Evolutionary conservation across 2,888 invertebrate genomes (phyloP).

Genomic region (Horisme vitalbata): DNA sequence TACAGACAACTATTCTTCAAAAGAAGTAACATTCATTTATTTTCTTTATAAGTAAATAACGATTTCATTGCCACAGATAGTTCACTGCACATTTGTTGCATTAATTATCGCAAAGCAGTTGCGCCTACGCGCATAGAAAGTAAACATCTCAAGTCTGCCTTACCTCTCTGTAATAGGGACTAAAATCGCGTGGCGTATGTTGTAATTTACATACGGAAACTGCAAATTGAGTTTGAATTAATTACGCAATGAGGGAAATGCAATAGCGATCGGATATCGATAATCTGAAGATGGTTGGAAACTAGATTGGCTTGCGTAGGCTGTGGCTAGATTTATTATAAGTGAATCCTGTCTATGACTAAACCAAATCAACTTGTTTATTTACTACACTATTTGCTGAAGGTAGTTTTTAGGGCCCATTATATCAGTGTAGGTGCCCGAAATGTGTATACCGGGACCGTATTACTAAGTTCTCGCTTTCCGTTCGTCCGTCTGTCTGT

Average conservation of each 20-base stretch:
- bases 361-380: too few relatives aligned
- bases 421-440: too few relatives aligned
- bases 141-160: conserved; percentile 6
- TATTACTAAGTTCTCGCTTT: too few relatives aligned
- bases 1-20: too few relatives aligned
- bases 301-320: conserved; percentile 7
- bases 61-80: conserved; percentile 10
- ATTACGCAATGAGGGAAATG: conserved; percentile 19
- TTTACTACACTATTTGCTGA: too few relatives aligned
- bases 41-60: not conserved
- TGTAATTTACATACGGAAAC: conserved; percentile 25
- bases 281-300: conserved; percentile 13
- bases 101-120: conserved; percentile 29
- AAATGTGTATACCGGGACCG: too few relatives aligned
- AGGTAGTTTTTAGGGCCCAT: too few relatives aligned
- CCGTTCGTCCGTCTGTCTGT: too few relatives aligned
- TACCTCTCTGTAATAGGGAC: not conserved
- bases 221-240: conserved; percentile 26
- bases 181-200: conserved; percentile 1
- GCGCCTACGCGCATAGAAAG: conserved; percentile 34
- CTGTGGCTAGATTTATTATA: conserved; percentile 1
- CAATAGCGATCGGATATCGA: conserved; percentile 14
- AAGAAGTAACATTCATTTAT: conserved; percentile 4
- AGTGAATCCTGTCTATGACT: too few relatives aligned
- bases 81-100: conserved; percentile 20